Percentiles rank a stretch among this genome's conserved stretches.
phyloP scores from a whole-genome alignment of 2,888 invertebrate species.

The Diadegma fenestrale region DNA sequence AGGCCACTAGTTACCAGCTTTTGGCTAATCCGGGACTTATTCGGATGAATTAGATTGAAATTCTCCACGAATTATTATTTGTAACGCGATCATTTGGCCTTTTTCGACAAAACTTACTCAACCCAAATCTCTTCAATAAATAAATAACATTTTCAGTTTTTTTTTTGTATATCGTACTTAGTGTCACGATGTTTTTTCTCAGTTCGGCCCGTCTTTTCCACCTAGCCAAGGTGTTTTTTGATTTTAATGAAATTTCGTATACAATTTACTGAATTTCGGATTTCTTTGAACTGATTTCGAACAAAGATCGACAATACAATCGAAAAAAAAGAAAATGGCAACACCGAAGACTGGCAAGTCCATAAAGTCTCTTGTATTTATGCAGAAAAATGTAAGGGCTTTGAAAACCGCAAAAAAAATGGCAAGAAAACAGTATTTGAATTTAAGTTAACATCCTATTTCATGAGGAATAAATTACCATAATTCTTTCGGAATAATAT shows the following conservation, averaged over 20 bases:
- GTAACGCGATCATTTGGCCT: not conserved
- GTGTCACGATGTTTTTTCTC: too few relatives aligned
- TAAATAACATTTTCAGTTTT: not conserved
- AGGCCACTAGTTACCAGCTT: not conserved
- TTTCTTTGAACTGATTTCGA: not conserved
- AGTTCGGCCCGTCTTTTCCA: too few relatives aligned
- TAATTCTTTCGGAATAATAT: constrained; percentile 21
- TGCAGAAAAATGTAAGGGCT: not conserved
- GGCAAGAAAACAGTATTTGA: not conserved
- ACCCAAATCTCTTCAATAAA: not conserved
- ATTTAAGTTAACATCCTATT: constrained; percentile 8
- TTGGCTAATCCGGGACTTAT: not conserved
- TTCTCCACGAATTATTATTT: not conserved
- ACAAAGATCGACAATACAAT: not conserved
- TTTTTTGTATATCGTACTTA: too few relatives aligned
- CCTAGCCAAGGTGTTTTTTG: not conserved
- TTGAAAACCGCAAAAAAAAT: not conserved
- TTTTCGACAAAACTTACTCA: not conserved
- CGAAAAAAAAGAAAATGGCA: not conserved
- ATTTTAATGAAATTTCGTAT: not conserved
- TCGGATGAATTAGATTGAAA: not conserved
- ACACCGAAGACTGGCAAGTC: not conserved
- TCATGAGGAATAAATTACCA: constrained; percentile 21
- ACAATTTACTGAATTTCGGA: not conserved
- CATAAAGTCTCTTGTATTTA: not conserved